Base-by-base conservation (phyloP, 2,888 invertebrate genomes). In the Eupithecia vulgata region DNA sequence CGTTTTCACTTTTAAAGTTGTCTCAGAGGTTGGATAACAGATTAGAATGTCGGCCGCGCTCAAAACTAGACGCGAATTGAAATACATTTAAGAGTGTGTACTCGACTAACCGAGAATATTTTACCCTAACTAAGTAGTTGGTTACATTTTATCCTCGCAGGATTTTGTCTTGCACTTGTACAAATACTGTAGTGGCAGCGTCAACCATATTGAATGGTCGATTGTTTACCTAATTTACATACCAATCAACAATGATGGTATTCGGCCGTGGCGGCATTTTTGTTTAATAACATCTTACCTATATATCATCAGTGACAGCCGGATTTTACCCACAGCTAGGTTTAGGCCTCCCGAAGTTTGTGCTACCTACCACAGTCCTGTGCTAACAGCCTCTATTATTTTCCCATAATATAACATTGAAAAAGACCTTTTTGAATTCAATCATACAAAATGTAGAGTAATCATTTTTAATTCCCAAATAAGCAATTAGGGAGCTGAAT, bases 1-100 rank as follows among this genome's bases (percentile, higher is more conserved):
- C 85, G 88, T 86, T 92, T 91, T 91, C 90, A 89, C 89, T 91
- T 90, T 87, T 82, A 83, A 65, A 81, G 82, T 82, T 78, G 79
- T 82, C 81, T 79, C 80, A 75, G 74, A 78, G 79, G 83, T 86
- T 87, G 84, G 81, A 85, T 87, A 84, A 85, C 77, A 72, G 71
- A 81, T 78, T 76, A 73, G 72, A 75, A 75, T 71, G 64, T 71
- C 40, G 64, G 65, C 25, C 21, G 68, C 21, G 25, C 65, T 65
- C 10, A 40, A 21, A 40, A 64, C 64, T 62, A 37, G 12, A 35
- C 25, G 37, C 15, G 25, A 65, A 64, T 64, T 37, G 62, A 64
- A n/a, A 62, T 57, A 25, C 25, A 57, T 12, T 12, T 21, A 52
- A 4, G 21, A 5, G 21, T 13, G 3, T 21, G 12, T 25, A 25